Percentiles rank a stretch among this genome's conserved stretches.
These are phyloP conservation scores for Astropecten irregularis DNA, from an alignment of 53 echinoderm and acorn worm genomes.

Conservation along the genomic window DNA sequence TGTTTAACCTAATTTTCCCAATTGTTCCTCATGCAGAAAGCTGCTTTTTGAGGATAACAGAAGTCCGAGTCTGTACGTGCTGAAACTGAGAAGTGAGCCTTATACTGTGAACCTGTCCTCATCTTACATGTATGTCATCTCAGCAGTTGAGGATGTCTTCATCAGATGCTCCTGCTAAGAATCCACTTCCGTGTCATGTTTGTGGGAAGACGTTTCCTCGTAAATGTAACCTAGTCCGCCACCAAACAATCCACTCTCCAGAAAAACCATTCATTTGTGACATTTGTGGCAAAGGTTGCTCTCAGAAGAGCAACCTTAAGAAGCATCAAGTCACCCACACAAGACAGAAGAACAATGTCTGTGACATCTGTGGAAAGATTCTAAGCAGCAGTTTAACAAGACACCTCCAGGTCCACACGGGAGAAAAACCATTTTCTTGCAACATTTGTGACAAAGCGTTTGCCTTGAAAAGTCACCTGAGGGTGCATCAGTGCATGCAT, in stretches of 20 bases:
- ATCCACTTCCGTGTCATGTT: not conserved
- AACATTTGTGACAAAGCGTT: conserved; percentile 12
- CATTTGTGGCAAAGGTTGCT: conserved; percentile 17
- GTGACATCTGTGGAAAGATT: conserved; percentile 9
- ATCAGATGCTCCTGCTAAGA: not conserved
- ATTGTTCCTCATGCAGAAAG: too few species aligned
- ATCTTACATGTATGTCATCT: too few species aligned
- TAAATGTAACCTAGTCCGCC: not conserved
- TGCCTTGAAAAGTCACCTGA: not conserved
- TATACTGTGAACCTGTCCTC: too few species aligned
- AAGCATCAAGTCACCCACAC: not conserved
- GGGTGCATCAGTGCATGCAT: not conserved
- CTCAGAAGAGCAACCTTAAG: not conserved
- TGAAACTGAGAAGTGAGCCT: too few species aligned
- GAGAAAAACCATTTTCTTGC: conserved; percentile 11
- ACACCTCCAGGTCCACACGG: conserved; percentile 19
- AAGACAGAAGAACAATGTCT: not conserved
- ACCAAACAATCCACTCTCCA: not conserved
- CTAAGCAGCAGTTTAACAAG: not conserved
- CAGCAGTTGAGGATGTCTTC: not conserved
- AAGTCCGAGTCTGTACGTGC: too few species aligned
- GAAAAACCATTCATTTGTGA: conserved; percentile 5
- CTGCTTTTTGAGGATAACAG: too few species aligned
- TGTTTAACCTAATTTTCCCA: too few species aligned
- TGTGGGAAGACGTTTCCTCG: conserved; percentile 7